Percentiles rank a stretch among this genome's conserved stretches.
Evolutionary conservation across 2,888 invertebrate genomes (phyloP).

Genomic region (Catocala sponsa): DNA sequence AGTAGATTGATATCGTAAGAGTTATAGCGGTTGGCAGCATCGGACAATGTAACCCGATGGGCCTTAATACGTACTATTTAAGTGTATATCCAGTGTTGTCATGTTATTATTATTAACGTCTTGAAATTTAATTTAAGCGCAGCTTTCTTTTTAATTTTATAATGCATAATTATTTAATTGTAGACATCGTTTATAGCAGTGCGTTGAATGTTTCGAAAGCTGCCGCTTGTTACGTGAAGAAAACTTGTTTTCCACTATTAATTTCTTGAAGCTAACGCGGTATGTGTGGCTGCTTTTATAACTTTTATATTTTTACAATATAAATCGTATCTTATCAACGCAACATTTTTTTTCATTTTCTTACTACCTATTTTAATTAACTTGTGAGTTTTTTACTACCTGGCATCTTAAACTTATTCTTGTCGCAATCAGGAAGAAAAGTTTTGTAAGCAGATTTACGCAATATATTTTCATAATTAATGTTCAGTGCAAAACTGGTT

Average conservation of each 20-base stretch:
- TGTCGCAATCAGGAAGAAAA: no score
- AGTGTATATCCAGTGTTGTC: slow-evolving; percentile 27
- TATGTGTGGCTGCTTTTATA: slow-evolving; percentile 7
- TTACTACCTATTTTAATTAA: background rate
- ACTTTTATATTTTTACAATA: slow-evolving; percentile 8
- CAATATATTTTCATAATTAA: background rate
- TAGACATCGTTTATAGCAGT: slow-evolving; percentile 14
- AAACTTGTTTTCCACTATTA: slow-evolving; percentile 14
- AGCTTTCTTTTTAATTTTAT: slow-evolving; percentile 4
- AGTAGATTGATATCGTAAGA: slow-evolving; percentile 57
- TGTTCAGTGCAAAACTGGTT: no score
- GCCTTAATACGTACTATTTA: slow-evolving; percentile 47
- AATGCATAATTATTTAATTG: slow-evolving; percentile 22
- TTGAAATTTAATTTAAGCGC: slow-evolving; percentile 26
- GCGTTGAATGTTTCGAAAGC: slow-evolving; percentile 14
- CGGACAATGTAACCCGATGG: slow-evolving; percentile 44
- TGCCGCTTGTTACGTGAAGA: slow-evolving; percentile 8
- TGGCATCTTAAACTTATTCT: no score
- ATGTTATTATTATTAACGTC: slow-evolving; percentile 29
- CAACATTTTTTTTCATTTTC: no score
- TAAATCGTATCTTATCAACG: background rate
- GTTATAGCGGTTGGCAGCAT: slow-evolving; percentile 42
- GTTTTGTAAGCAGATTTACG: no score
- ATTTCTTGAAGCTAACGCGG: slow-evolving; percentile 3
- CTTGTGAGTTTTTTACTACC: no score